Base-by-base conservation (phyloP, 2,797 vertebrate genomes). In the Gymnodraco acuticeps region DNA sequence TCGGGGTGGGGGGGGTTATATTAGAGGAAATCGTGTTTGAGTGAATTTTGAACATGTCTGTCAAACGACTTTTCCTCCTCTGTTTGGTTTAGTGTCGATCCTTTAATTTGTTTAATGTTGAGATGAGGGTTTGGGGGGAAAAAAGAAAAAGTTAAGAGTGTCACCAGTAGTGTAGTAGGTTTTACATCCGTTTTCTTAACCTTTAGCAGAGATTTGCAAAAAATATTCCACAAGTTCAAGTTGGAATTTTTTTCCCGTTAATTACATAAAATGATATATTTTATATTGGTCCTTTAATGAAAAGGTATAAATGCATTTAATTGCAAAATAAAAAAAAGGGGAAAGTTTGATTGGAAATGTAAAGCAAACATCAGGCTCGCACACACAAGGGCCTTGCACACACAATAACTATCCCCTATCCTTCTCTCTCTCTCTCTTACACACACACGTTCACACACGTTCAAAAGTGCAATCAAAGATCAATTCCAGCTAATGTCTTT, bases 71-170 rank as follows among this genome's bases (percentile, higher is more conserved):
- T 79, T 55, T 53, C 74, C 74, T 70, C 65, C 83, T 77, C 68
- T 94, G 82, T 94, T 94, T 93, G 89, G 84, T 89, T 88, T 93
- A 73, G 78, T 80, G 84, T 83, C 58, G 85, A 83, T 87, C 76
- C 87, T 93, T 94, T 93, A 91, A 94, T 94, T 92, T 93, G 88
- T 91, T 86, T 78, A 87, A 90, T 87, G 88, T 81, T 83, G 70
- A 82, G 61, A 85, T 75, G 79, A 73, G 50, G 77, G 75, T 59
- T 75, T 71, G 80, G 23, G 20, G 14, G 12, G 3, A 1, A 10
- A n/a, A 1, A 2, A 14, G 27, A 8, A 77, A 66, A 72, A 81
- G 83, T 88, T 89, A 88, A 89, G 85, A 81, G 68, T 73, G 77
- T 86, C 74, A 70, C 20, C 20, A 65, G 51, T 70, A 65, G 51